A percentile compares a stretch with the other conserved stretches of the same genome.
phyloP scores from a whole-genome alignment of 2,113 vertebrate species.

The Irena cyanogastra region DNA sequence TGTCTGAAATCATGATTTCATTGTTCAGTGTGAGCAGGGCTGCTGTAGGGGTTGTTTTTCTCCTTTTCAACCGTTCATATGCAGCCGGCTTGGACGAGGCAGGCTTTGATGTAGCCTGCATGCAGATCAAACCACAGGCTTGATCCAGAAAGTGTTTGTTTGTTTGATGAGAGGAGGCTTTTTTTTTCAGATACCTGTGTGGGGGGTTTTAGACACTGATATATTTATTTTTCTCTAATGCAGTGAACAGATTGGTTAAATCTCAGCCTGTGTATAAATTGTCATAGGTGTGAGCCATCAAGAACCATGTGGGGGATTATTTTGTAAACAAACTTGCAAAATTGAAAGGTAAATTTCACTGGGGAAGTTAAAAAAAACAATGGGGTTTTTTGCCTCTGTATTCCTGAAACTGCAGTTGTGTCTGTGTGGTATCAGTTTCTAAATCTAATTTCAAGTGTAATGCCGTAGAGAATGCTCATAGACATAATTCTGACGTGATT shows the following conservation, averaged over 20 bases:
- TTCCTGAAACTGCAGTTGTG: background rate
- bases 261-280: background rate
- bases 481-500: conserved; percentile 58
- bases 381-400: background rate
- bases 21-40: background rate
- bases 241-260: background rate
- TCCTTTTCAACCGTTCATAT: background rate
- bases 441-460: conserved; percentile 44
- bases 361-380: background rate
- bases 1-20: background rate
- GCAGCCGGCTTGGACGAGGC: background rate
- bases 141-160: background rate
- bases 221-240: background rate
- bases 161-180: background rate
- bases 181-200: background rate
- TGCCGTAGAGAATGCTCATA: conserved; percentile 11
- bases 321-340: background rate
- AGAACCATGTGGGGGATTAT: background rate
- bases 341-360: background rate
- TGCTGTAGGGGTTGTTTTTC: background rate
- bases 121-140: background rate
- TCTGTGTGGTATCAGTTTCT: conserved; percentile 17
- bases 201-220: background rate
- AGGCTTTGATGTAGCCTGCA: background rate
- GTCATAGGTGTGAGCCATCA: background rate